Base-by-base conservation (phyloP, 2,888 invertebrate species). In the Acleris emargana region DNA sequence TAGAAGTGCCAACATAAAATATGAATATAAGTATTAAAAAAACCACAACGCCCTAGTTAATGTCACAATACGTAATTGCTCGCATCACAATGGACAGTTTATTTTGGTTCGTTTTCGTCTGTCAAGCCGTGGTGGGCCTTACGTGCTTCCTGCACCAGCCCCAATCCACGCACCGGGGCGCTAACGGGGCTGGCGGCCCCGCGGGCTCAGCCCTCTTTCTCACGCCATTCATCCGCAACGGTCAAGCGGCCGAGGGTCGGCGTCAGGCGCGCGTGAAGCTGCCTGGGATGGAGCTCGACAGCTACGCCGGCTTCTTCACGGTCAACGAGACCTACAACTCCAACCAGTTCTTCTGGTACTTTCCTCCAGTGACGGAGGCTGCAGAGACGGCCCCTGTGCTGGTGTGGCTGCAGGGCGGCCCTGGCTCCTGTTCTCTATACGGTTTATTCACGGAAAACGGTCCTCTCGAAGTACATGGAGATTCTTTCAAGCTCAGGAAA, bases 321-420 rank as follows among this genome's bases (percentile, higher is more conserved):
- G 97, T 98, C 0, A 95, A 98, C 81, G 94, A 95, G 74, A 84
- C 92, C 1, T 95, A 92, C 76, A 94, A 96, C 73, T 97, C 97
- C 0, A 97, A 98, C 79, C 93, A 96, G 86, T 98, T 97, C 88
- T 97, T 98, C 85, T 98, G 98, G 98, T 98, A 96, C 80, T 97
- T 98, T 81, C 97, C 97, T 0, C 95, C 97, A 0, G 93, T 94
- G 93, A 70, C 82, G 2, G 84, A 88, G 0, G 81, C 87, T 28
- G 86, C 83, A 2, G 87, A 89, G 63, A 86, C 90, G 50, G 95
- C 95, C 0, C 97, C 96, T 0, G 95, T 97, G 1, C 84, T 97
- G 0, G 85, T 97, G 5, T 97, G 97, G 97, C 89, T 97, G 2
- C 97, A 97, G 86, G 97, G 97, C 3, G 97, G 97, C 0, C 97